Evolutionary conservation across 2,888 invertebrate genomes (phyloP), one percentile per base, ranked within the genome.

Genomic region (Phalangium opilio): DNA sequence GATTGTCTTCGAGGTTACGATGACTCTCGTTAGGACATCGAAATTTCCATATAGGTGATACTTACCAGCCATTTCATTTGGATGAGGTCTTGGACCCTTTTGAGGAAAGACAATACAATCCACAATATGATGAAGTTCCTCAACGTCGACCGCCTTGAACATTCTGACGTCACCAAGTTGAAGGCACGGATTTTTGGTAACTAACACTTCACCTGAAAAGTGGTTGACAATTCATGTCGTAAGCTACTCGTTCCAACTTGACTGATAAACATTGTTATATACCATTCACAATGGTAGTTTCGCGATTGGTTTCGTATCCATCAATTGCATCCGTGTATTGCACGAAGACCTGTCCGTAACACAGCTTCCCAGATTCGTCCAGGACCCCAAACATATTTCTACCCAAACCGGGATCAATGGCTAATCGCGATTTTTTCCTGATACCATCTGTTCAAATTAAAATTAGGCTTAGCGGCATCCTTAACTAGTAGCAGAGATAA

Each of bases 91-190:
- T 1, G 56, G 57, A 4, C 67, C 67, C 38, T 60, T 52, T 3
- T 58, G 55, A 3, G 67, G 65, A 49, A 68, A 68, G 3, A 68
- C 67, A 32, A 68, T 61, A 18, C 66, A 66, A 47, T 68, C 68
- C 50, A 47, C 55, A 35, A 57, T 59, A 53, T 55, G 61, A 41
- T 55, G 42, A 54, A 66, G 47, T 50, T 53, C 50, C 20, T 54
- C 48, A 2, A 54, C 51, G 44, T 58, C 52, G 11, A 63, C 59
- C 14, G 61, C 63, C 27, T 51, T 50, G 21, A 63, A 57, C 32
- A 58, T 59, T 5, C 67, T 58, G 1, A 67, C 59, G 47, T 68
- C 68, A 3, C 68, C 67, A 1, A 64, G 60, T 40, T 64, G 64
- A 48, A 64, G 62, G 48, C 67, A 67, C 4, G 68, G 68, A 51